Conservation (phyloP, 2,797 vertebrate genomes). For the Coregonus sp. region DNA sequence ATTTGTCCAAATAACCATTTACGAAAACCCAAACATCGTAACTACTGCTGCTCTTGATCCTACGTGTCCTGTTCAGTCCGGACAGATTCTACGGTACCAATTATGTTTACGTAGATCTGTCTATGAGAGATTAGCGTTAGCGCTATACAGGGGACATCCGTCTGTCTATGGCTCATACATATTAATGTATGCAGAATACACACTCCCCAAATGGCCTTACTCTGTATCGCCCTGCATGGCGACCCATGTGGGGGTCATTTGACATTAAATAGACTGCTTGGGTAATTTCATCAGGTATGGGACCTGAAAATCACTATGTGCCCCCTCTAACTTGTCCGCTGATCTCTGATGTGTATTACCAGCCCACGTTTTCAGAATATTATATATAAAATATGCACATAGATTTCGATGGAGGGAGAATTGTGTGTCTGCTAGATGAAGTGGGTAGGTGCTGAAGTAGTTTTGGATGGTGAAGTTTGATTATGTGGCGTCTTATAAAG, state of each 20-base stretch:
- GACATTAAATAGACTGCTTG: conserved; percentile 57
- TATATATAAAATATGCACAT: background rate
- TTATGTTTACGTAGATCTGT: too few relatives aligned
- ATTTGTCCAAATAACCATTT: too few relatives aligned
- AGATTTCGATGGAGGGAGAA: background rate
- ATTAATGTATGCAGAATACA: conserved; percentile 73
- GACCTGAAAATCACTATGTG: conserved; percentile 53
- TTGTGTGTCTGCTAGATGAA: background rate
- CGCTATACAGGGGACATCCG: conserved; percentile 28
- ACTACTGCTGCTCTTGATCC: too few relatives aligned
- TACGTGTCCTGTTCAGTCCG: too few relatives aligned
- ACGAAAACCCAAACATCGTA: too few relatives aligned
- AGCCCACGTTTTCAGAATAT: background rate
- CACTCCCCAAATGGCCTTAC: too few relatives aligned
- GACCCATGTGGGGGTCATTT: conserved; percentile 47
- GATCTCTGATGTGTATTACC: background rate
- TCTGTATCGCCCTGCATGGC: too few relatives aligned
- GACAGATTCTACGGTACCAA: too few relatives aligned
- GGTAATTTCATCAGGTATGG: conserved; percentile 60
- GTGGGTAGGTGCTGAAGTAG: background rate
- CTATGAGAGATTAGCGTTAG: too few relatives aligned
- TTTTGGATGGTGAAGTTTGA: background rate
- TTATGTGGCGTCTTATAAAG: background rate
- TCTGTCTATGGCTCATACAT: conserved; percentile 64
- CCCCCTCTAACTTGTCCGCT: background rate